Evolutionary conservation across 2,113 vertebrate species (phyloP).

Genomic region (Prochilodus magdalenae): DNA sequence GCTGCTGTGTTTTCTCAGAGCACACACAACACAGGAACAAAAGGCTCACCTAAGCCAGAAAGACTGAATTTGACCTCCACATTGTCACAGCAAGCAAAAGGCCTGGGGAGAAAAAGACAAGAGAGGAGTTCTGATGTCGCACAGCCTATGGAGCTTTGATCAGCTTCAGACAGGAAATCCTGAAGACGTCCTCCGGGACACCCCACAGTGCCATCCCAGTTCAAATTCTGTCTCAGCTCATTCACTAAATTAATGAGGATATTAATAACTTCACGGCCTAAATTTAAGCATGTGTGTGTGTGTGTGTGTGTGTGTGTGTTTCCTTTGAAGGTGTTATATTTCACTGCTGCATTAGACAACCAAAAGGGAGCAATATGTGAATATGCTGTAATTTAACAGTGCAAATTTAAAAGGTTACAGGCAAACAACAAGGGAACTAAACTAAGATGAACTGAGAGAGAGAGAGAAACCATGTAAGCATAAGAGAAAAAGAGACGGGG

Average conservation of each 20-base stretch:
- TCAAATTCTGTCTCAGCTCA: conserved; percentile 40
- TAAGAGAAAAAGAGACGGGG: conserved; percentile 32
- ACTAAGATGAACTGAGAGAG: not conserved
- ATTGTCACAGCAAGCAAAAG: conserved; percentile 1
- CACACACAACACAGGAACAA: conserved; percentile 31
- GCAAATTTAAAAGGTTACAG: conserved; percentile 56
- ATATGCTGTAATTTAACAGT: conserved; percentile 64
- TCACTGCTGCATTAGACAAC: not conserved
- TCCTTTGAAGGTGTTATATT: not conserved
- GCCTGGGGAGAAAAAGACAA: conserved; percentile 3
- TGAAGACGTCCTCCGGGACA: conserved; percentile 3
- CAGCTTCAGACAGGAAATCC: conserved; percentile 27
- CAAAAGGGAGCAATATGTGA: conserved; percentile 61
- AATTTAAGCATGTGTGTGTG: conserved; percentile 48
- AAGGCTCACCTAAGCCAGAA: conserved; percentile 30
- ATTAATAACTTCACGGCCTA: conserved; percentile 69
- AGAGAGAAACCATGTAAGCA: not conserved
- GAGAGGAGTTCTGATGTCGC: conserved; percentile 23
- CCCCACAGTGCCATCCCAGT: conserved; percentile 22
- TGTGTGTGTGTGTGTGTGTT: conserved; percentile 24
- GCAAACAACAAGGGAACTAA: conserved; percentile 3
- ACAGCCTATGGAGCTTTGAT: conserved; percentile 10
- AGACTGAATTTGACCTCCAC: conserved; percentile 27
- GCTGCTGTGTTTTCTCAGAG: conserved; percentile 38
- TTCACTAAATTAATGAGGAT: conserved; percentile 69